Conservation (phyloP, 2,113 vertebrate genomes). For the Anguilla rostrata region DNA sequence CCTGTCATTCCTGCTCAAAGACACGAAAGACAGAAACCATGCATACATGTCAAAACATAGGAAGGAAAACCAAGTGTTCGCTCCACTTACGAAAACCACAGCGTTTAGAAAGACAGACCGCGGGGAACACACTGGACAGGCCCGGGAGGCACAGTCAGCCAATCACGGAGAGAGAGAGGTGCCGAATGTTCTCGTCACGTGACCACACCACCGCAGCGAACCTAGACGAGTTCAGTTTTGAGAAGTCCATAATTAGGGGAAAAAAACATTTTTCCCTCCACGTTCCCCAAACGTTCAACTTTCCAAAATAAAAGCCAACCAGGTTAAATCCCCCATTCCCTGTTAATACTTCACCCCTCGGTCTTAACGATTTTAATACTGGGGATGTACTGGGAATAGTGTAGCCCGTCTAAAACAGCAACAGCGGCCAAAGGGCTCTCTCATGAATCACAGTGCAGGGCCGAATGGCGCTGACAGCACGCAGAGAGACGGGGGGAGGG, state of each 20-base stretch:
- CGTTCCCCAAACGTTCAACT: not conserved
- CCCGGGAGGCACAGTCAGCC: not conserved
- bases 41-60: not conserved
- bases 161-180: not conserved
- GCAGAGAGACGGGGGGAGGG: not conserved
- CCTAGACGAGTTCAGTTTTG: not conserved
- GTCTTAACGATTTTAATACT: not conserved
- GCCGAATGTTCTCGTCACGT: not conserved
- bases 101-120: not conserved
- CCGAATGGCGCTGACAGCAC: not conserved
- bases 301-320: not conserved
- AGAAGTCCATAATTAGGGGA: not conserved
- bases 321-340: not conserved
- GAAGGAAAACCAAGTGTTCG: not conserved
- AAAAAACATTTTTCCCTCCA: not conserved
- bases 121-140: not conserved
- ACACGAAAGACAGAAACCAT: not conserved
- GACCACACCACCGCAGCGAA: not conserved
- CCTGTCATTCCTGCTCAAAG: not conserved
- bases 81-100: not conserved
- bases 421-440: not conserved
- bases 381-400: not conserved
- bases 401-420: not conserved
- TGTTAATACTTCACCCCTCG: not conserved
- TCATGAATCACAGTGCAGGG: constrained; percentile 14